Evolutionary conservation across 2,113 vertebrate species (phyloP), one percentile per base, ranked within the genome.

Genomic region (Ctenomys sociabilis): DNA sequence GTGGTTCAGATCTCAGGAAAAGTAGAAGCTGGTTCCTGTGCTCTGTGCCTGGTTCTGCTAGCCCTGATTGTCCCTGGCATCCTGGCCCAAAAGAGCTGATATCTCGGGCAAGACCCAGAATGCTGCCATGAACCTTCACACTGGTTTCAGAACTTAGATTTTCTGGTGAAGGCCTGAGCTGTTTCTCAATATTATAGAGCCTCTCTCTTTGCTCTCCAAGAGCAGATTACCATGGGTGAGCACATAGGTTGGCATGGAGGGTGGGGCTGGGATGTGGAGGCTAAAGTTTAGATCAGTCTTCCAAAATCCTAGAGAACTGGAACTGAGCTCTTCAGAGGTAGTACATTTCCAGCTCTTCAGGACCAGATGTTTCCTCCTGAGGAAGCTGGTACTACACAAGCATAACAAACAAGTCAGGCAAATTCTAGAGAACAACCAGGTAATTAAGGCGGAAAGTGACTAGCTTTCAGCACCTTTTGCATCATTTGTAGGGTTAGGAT

Each of bases 181-280:
- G 0, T 11, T 73, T 72, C 26, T 4, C 0, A 0, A 4, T 12
- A 8, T 22, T 40, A 32, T 0, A 0, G 13, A 3, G 22, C 17
- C 11, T n/a, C 16, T 30, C 75, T 72, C 35, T 16, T 13, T 78
- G 11, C 5, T 3, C 1, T 3, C 11, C 77, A 9, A 10, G 37
- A 13, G 7, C 7, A 2, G 2, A n/a, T 0, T 14, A 35, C 14
- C 1, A 5, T 26, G 8, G 21, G 37, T 59, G 9, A 85, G 35
- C 66, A 5, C 11, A 9, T 43, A 4, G 0, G 13, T 26, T 66
- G 37, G 24, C 5, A 0, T 6, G 43, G 22, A 43, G 35, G 30
- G 26, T 21, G 32, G 2, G 17, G 22, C 26, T 75, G 13, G 37
- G 7, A 35, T 17, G 21, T 49, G 43, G 5, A 35, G 35, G 22